Evolutionary conservation across 2,113 vertebrate species (phyloP).

Genomic region (Dipodomys merriami): DNA sequence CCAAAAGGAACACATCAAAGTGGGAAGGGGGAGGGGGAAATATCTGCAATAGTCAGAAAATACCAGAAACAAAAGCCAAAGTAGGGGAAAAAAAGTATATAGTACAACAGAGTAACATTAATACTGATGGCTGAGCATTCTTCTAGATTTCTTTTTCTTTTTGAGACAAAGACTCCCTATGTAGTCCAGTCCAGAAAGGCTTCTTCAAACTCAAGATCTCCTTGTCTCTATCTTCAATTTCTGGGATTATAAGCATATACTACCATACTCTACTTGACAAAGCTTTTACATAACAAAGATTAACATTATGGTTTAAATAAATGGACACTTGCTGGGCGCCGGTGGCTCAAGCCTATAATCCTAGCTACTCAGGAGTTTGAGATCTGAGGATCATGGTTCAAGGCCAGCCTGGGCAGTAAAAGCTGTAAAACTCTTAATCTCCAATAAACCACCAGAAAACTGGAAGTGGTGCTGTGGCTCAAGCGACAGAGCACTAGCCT

Average conservation of each 20-base stretch:
- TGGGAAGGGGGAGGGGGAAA: no score
- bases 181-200: background rate
- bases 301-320: background rate
- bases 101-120: background rate
- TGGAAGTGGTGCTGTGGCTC: no score
- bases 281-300: conserved; percentile 14
- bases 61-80: background rate
- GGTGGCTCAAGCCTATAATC: no score
- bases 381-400: no score
- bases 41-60: background rate
- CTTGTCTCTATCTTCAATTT: background rate
- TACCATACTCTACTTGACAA: background rate
- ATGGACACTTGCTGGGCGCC: no score
- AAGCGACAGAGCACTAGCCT: no score
- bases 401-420: no score
- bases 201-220: background rate
- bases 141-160: background rate
- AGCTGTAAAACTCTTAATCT: no score
- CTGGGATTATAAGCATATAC: background rate
- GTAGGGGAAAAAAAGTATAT: background rate
- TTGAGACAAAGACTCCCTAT: background rate
- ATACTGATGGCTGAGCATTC: background rate
- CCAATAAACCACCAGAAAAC: no score
- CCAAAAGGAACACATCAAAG: conserved; percentile 25
- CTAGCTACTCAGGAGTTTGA: no score